A percentile compares a stretch with the other conserved stretches of the same genome.
phyloP scores from a whole-genome alignment of 2,113 vertebrate genomes.

The Climacteris rufus region DNA sequence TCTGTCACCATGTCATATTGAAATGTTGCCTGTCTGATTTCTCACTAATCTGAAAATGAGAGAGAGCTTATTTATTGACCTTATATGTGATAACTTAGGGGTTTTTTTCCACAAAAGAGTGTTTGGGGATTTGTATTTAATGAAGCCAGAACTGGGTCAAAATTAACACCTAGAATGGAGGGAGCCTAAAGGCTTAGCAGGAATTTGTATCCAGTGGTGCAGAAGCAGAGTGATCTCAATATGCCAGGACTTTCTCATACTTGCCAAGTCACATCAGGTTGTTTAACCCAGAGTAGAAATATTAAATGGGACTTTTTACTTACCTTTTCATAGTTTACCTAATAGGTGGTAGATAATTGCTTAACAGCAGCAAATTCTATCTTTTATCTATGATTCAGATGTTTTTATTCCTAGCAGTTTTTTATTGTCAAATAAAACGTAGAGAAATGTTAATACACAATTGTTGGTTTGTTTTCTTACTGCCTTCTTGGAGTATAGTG shows the following conservation, averaged over 20 bases:
- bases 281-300: not conserved
- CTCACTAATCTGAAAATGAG: not conserved
- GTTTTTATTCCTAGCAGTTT: not conserved
- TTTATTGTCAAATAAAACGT: not conserved
- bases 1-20: rapidly evolving
- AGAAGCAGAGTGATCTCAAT: not conserved
- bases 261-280: not conserved
- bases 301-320: not conserved
- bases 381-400: not conserved
- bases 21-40: not conserved
- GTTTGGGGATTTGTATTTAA: not conserved
- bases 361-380: not conserved
- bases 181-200: not conserved
- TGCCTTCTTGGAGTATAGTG: not conserved
- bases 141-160: not conserved
- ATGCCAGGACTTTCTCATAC: not conserved
- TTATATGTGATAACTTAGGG: not conserved
- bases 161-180: not conserved
- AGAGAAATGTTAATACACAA: not conserved
- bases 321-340: not conserved
- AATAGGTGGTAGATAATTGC: not conserved
- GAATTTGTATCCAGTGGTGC: not conserved
- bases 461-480: not conserved
- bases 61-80: not conserved
- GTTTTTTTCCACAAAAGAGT: not conserved